Conservation (phyloP, 2,113 vertebrate species). For the Erinaceus europaeus region DNA sequence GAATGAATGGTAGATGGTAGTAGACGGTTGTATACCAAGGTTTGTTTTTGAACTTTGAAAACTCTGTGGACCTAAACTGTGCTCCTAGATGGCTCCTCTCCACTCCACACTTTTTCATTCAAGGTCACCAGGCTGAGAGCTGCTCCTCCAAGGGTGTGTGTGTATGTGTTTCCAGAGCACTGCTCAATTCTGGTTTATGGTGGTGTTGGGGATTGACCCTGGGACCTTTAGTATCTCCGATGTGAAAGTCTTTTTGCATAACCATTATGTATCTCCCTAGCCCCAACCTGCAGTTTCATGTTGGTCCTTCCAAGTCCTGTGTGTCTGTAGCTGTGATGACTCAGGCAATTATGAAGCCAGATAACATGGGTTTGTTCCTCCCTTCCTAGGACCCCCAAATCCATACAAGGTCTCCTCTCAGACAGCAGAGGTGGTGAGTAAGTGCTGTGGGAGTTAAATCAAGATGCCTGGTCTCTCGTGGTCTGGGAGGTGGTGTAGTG, state of each 20-base stretch:
- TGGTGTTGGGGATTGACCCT: no score
- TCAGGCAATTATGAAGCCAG: neutral
- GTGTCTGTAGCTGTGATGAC: neutral
- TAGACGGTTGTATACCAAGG: neutral
- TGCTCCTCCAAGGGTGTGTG: no score
- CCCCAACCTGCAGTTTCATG: neutral
- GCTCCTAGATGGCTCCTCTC: neutral
- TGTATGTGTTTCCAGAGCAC: no score
- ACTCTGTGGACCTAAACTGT: neutral
- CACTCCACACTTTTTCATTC: neutral
- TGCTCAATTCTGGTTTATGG: no score
- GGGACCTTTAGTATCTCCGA: no score
- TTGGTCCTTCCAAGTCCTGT: neutral
- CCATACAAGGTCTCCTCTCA: neutral
- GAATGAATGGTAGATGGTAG: neutral
- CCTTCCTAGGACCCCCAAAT: neutral
- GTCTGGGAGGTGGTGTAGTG: no score
- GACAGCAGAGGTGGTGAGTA: neutral
- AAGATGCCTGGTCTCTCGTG: slow-evolving; percentile 10
- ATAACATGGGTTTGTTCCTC: neutral
- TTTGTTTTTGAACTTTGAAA: slow-evolving; percentile 5
- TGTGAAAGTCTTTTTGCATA: no score
- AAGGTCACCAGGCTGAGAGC: neutral
- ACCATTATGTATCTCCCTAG: no score
- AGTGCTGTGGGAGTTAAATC: neutral